A percentile compares a stretch with the other conserved stretches of the same genome.
Evolutionary conservation across 2,113 vertebrate genomes (phyloP).

Genomic region (Aegotheles bennettii): DNA sequence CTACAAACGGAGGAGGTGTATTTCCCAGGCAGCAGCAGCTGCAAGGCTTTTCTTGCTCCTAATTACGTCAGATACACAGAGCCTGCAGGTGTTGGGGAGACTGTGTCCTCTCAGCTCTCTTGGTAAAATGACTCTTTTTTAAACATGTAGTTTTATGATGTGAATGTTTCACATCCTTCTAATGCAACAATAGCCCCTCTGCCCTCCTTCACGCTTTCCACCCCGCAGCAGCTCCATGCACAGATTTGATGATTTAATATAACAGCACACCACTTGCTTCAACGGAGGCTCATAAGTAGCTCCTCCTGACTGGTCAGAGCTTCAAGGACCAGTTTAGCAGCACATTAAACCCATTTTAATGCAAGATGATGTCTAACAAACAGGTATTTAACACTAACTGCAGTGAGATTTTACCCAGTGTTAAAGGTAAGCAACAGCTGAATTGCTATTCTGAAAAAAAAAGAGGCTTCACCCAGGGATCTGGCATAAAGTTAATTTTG

Average conservation of each 20-base stretch:
- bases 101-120: background rate
- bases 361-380: background rate
- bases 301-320: background rate
- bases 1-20: accelerated
- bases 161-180: background rate
- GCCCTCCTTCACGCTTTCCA: background rate
- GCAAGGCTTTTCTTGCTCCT: background rate
- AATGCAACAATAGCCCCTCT: background rate
- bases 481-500: background rate
- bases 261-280: background rate
- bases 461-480: background rate
- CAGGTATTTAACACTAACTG: background rate
- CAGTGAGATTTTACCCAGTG: background rate
- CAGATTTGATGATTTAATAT: background rate
- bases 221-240: no score
- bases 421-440: background rate
- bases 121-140: background rate
- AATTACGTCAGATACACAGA: background rate
- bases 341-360: background rate
- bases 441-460: background rate
- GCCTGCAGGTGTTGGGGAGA: background rate
- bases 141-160: background rate
- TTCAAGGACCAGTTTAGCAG: background rate
- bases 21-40: background rate
- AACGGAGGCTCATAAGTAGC: background rate